phyloP scores from a whole-genome alignment of 64 coral and sea anemone species.

The Actinia tenebrosa region DNA sequence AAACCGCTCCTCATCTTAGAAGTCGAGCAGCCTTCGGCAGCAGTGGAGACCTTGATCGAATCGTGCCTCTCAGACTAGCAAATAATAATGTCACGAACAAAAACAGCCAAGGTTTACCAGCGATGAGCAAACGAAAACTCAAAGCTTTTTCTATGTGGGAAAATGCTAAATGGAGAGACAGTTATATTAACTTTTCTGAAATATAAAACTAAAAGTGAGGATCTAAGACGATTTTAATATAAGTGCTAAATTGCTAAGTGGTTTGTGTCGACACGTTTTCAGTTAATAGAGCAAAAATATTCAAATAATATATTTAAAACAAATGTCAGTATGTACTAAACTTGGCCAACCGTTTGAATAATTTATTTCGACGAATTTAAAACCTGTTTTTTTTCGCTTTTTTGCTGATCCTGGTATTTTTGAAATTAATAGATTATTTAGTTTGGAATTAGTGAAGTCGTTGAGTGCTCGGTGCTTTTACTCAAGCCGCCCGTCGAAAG shows the following conservation, averaged over 20 bases:
- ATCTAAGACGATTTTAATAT: neutral
- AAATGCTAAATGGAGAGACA: constrained; percentile 66
- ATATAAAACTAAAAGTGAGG: constrained; percentile 14
- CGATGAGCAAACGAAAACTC: constrained; percentile 71
- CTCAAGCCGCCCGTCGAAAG: neutral
- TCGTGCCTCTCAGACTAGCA: constrained; percentile 20
- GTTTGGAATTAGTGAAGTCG: neutral
- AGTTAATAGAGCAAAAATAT: neutral
- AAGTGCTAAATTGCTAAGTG: neutral
- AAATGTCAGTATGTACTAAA: neutral
- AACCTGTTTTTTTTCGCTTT: neutral
- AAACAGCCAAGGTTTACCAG: constrained; percentile 28
- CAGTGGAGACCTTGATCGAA: constrained; percentile 65
- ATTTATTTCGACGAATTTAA: neutral
- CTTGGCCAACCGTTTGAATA: neutral
- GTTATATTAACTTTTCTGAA: constrained; percentile 86
- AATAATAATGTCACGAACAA: constrained; percentile 10
- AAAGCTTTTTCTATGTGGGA: constrained; percentile 88
- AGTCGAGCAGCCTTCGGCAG: constrained; percentile 57
- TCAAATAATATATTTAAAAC: constrained; percentile 7
- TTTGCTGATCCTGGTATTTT: neutral
- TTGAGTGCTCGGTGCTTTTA: neutral
- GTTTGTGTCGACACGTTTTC: neutral
- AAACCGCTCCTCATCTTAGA: constrained; percentile 9
- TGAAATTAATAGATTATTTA: neutral